Base-by-base conservation (phyloP, 2,797 vertebrate genomes). In the Lithobates pipiens region DNA sequence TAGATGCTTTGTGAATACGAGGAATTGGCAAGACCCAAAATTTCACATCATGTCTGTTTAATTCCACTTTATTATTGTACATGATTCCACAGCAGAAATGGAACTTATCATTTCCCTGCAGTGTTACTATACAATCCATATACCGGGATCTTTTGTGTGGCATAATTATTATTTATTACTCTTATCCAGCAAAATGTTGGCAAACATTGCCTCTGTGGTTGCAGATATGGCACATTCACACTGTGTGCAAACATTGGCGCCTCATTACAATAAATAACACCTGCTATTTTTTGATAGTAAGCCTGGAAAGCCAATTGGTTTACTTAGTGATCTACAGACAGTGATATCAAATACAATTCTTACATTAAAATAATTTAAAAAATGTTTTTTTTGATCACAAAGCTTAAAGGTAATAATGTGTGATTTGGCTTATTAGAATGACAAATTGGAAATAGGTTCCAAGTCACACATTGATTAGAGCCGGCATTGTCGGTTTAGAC, bases 231-330 rank as follows among this genome's bases (percentile, higher is more conserved):
- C 34, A 23, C n/a, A 44, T 68, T 78, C 39, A 68, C 63, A 34
- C n/a, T 21, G 77, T 68, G 7, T 25, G 36, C 44, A 27, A 77
- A 42, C 76, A 77, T 21, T 67, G n/a, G 13, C 21, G 9, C 25
- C 39, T 68, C 61, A 25, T 44, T 79, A 44, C 7, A 42, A 68
- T 68, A 65, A 77, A 77, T 65, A 68, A 32, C n/a, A 68, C 63
- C 39, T 79, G 77, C 39, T 46, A 46, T 29, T 11, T 46, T 27
- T 78, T 78, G 63, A 68, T 15, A 25, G 25, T 29, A 77, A 39
- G 76, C 61, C 77, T 67, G 42, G 25, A 44, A 46, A 27, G 21
- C 36, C 39, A 27, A 34, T 39, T 65, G 57, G 21, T 42, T 68
- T 79, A 34, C 34, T 68, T 34, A 21, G 11, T 21, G 61, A 68